phyloP scores from a whole-genome alignment of 1,140 invertebrate species.

The Musca vetustissima region DNA sequence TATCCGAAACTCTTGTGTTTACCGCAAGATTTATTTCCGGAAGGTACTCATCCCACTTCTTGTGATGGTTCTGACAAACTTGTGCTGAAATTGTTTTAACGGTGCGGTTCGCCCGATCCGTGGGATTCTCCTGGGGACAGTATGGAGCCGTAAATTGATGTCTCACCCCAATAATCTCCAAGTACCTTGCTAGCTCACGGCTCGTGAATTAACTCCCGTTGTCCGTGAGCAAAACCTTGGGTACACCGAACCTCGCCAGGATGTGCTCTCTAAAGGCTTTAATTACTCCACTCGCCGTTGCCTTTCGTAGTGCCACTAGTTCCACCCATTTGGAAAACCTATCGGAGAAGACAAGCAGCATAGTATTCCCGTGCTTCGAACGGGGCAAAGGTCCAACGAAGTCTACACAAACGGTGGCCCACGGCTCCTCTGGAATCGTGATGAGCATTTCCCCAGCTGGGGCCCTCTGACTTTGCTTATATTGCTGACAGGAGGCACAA shows the following conservation, averaged over 20 bases:
- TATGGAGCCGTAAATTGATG: too few species aligned
- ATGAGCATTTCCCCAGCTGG: constrained; percentile 1
- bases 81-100: not conserved
- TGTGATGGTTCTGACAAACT: not conserved
- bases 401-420: not conserved
- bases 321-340: constrained; percentile 21
- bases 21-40: not conserved
- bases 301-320: not conserved
- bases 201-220: not conserved
- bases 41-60: not conserved
- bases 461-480: not conserved
- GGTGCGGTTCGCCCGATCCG: too few species aligned
- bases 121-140: too few species aligned
- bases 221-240: not conserved
- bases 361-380: constrained; percentile 1
- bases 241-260: not conserved
- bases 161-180: too few species aligned
- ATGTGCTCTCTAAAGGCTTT: not conserved
- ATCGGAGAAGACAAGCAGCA: not conserved
- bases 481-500: not conserved
- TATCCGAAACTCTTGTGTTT: not conserved
- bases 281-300: not conserved
- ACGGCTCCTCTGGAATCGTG: not conserved
- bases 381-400: constrained; percentile 18
- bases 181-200: too few species aligned